Evolutionary conservation across 1,140 invertebrate species (phyloP).

Genomic region (Penaeus chinensis): DNA sequence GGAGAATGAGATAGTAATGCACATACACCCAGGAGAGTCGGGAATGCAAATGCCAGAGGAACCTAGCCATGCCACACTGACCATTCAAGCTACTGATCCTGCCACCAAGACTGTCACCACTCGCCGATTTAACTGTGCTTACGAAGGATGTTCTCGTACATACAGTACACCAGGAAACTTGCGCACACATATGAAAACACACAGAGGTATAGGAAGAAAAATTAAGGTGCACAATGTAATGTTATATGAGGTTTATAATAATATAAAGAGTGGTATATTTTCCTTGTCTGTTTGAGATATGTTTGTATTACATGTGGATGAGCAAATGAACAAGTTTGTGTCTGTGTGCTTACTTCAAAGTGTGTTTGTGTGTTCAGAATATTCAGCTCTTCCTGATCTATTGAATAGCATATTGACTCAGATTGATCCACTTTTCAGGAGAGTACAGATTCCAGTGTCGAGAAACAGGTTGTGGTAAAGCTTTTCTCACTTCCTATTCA

Average conservation of each 20-base stretch:
- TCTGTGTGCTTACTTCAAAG: constrained; percentile 18
- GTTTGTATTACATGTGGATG: too few species aligned
- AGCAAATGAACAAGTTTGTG: not conserved
- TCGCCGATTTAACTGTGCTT: constrained; percentile 86
- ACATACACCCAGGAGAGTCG: constrained; percentile 74
- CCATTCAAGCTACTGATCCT: constrained; percentile 76
- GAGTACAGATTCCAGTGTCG: constrained; percentile 94
- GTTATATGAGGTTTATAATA: constrained; percentile 30
- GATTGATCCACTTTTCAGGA: constrained; percentile 74
- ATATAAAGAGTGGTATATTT: not conserved
- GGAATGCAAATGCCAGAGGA: constrained; percentile 73
- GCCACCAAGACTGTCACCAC: constrained; percentile 76
- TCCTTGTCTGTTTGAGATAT: too few species aligned
- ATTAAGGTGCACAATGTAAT: not conserved
- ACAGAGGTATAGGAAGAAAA: constrained; percentile 80
- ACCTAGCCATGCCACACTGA: constrained; percentile 77
- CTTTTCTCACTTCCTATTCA: constrained; percentile 94
- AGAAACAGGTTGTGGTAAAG: constrained; percentile 88
- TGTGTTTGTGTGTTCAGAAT: constrained; percentile 32
- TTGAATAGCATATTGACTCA: constrained; percentile 31
- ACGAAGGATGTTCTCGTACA: constrained; percentile 86
- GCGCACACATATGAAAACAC: constrained; percentile 94
- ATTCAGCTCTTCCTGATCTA: not conserved
- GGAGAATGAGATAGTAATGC: constrained; percentile 78
- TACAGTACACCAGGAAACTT: constrained; percentile 96